Evolutionary conservation across 2,888 invertebrate genomes (phyloP).

Genomic region (Euplexia lucipara): DNA sequence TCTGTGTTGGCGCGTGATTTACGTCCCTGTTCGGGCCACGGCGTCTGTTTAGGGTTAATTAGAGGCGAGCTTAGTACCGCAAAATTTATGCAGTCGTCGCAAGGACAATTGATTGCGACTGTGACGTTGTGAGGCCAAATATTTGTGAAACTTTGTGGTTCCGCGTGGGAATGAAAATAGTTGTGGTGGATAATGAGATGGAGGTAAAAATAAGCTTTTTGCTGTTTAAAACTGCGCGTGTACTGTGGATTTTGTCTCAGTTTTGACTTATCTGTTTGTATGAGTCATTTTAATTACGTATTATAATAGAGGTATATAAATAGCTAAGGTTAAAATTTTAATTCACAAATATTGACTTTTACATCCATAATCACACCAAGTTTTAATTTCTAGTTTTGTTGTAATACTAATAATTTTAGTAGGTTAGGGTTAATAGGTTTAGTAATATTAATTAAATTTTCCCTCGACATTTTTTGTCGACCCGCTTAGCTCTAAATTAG

Average conservation of each 20-base stretch:
- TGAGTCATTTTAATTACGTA: too few relatives aligned
- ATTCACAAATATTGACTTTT: too few relatives aligned
- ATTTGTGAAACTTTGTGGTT: constrained; percentile 60
- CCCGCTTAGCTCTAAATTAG: too few relatives aligned
- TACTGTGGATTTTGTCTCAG: background rate
- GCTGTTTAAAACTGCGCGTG: background rate
- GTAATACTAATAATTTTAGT: too few relatives aligned
- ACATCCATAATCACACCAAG: too few relatives aligned
- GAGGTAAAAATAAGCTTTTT: constrained; percentile 5
- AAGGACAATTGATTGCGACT: constrained; percentile 79
- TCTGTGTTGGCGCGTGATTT: constrained; percentile 79
- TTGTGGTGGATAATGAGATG: constrained; percentile 10
- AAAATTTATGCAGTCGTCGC: constrained; percentile 80
- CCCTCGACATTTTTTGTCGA: too few relatives aligned
- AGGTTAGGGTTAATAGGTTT: too few relatives aligned
- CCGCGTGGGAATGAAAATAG: constrained; percentile 47
- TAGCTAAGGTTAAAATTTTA: too few relatives aligned
- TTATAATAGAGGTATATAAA: too few relatives aligned
- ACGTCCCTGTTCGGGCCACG: constrained; percentile 72
- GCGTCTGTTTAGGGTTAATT: constrained; percentile 87
- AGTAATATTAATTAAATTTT: too few relatives aligned
- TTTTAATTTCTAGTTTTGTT: too few relatives aligned
- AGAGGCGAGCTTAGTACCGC: constrained; percentile 80
- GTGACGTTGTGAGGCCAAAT: constrained; percentile 69
- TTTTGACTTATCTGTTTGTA: too few relatives aligned